Percentiles rank a stretch among this genome's conserved stretches.
phyloP scores from a whole-genome alignment of 2,888 invertebrate species.

The Tachystola acroxantha region DNA sequence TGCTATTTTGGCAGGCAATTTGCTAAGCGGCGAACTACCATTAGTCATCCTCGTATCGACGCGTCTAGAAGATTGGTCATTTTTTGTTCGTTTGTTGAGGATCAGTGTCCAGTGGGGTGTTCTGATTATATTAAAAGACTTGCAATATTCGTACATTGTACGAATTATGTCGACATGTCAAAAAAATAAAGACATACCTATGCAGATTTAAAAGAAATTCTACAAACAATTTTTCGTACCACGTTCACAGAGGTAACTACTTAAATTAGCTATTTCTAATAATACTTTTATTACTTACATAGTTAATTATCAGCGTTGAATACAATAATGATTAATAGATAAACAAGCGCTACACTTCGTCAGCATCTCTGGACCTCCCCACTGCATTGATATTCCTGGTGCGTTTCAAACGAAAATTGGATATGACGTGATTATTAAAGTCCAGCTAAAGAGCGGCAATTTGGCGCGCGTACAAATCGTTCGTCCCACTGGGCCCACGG shows the following conservation, averaged over 20 bases:
- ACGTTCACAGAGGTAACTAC: no score
- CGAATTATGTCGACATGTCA: not conserved
- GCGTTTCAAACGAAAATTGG: conserved; percentile 64
- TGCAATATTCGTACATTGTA: no score
- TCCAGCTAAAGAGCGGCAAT: conserved; percentile 68
- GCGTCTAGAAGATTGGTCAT: conserved; percentile 61
- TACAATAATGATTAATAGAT: conserved; percentile 6
- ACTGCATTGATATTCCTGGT: conserved; percentile 60
- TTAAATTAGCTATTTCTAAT: no score
- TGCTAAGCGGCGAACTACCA: conserved; percentile 58
- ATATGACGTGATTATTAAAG: conserved; percentile 73
- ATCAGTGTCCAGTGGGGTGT: conserved; percentile 47
- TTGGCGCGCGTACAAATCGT: conserved; percentile 62
- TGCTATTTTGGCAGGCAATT: conserved; percentile 66
- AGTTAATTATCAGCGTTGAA: no score
- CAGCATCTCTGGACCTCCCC: conserved; percentile 30
- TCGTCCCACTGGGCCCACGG: conserved; percentile 48
- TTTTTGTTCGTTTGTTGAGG: conserved; percentile 51
- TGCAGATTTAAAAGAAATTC: no score
- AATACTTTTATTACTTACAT: no score
- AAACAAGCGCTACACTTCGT: conserved; percentile 47
- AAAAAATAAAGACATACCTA: no score
- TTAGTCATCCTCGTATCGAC: conserved; percentile 71
- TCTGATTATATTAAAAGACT: no score
- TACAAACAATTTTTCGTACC: no score